A percentile compares a stretch with the other conserved stretches of the same genome.
These are phyloP conservation scores for Caenorhabditis sp. DNA, from an alignment of 2,888 invertebrate genomes.

Conservation along the genomic window DNA sequence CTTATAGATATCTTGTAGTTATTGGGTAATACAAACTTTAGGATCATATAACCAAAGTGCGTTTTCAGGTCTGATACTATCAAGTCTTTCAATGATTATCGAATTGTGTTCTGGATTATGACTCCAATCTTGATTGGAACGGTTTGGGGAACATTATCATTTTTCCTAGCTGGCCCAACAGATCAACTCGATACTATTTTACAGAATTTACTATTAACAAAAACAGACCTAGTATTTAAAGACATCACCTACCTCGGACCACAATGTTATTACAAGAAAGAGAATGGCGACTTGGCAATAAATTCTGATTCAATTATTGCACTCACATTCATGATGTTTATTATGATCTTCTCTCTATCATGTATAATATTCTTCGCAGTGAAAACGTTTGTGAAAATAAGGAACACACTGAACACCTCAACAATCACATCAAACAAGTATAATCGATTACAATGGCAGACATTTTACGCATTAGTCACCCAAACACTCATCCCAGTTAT, in stretches of 20 bases:
- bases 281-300: not conserved
- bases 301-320: not conserved
- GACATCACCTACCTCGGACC: not conserved
- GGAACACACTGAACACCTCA: not conserved
- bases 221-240: not conserved
- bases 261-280: not conserved
- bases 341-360: not conserved
- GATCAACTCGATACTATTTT: not conserved
- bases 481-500: not conserved
- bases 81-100: not conserved
- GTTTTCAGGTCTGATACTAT: not conserved
- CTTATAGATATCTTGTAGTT: not conserved
- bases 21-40: too few relatives aligned
- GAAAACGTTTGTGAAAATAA: not conserved
- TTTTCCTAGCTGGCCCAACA: not conserved
- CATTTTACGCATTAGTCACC: not conserved
- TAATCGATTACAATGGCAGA: not conserved
- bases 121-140: not conserved
- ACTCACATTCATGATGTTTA: not conserved
- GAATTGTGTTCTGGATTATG: not conserved
- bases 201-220: not conserved
- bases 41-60: too few relatives aligned
- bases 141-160: not conserved
- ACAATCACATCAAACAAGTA: conserved; percentile 16
- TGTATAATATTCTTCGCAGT: not conserved